phyloP scores from a whole-genome alignment of 2,113 vertebrate genomes.

The Proteles cristata region DNA sequence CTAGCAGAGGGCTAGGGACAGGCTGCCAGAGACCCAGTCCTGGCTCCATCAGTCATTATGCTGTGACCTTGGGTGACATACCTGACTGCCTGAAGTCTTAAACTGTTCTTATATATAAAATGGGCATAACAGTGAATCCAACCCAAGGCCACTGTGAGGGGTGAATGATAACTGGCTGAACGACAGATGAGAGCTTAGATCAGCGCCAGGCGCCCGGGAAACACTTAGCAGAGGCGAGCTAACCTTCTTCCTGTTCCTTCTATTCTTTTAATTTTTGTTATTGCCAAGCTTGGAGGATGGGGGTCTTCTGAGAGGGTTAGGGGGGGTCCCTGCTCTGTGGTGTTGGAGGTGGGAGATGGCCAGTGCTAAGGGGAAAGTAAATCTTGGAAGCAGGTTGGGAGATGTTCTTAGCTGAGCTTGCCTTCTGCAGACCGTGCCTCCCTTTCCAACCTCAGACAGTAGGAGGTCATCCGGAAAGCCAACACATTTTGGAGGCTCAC shows the following conservation, averaged over 20 bases:
- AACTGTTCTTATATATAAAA: background rate
- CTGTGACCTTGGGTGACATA: background rate
- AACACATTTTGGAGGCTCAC: background rate
- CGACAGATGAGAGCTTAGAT: background rate
- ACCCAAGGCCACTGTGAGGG: background rate
- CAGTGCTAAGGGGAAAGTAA: background rate
- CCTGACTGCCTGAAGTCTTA: background rate
- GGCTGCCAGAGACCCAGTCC: background rate
- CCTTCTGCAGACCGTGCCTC: background rate
- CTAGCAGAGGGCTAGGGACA: background rate
- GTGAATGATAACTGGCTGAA: background rate
- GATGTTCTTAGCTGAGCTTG: background rate
- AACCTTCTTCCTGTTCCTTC: background rate
- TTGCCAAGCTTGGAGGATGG: background rate
- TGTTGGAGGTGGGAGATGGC: background rate
- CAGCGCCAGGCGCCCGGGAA: background rate
- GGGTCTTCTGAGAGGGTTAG: background rate
- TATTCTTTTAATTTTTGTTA: background rate
- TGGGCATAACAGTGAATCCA: background rate
- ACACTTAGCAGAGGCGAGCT: background rate
- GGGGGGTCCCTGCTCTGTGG: background rate
- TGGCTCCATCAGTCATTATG: background rate
- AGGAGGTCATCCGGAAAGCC: background rate
- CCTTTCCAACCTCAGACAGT: rapidly evolving
- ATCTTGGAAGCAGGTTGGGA: background rate